Conservation (phyloP, 2,797 vertebrate genomes). For the Apogon talboti region DNA sequence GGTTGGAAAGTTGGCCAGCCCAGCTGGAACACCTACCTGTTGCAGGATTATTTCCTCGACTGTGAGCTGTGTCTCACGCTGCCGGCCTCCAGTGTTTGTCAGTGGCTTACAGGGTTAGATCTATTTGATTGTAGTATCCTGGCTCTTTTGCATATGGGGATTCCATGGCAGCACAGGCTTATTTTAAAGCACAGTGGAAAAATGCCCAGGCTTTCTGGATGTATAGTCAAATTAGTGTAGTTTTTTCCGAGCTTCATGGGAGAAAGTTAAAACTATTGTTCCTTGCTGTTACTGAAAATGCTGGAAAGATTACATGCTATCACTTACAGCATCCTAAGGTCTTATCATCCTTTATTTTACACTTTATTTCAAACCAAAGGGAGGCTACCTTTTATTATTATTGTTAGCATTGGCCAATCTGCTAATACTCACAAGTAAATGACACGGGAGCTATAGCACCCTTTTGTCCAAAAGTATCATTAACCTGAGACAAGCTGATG, state of each 20-base stretch:
- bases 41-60: conserved; percentile 65
- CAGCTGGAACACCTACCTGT: conserved; percentile 64
- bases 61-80: conserved; percentile 51
- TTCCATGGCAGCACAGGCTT: conserved; percentile 77
- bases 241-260: conserved; percentile 74
- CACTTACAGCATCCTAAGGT: background rate
- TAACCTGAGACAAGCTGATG: too few species aligned
- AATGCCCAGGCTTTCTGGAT: conserved; percentile 49
- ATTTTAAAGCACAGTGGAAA: conserved; percentile 71
- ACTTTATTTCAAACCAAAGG: conserved; percentile 2
- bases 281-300: conserved; percentile 45
- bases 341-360: conserved; percentile 12
- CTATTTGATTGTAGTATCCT: conserved; percentile 51
- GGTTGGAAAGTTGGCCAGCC: conserved; percentile 65
- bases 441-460: background rate
- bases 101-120: conserved; percentile 25
- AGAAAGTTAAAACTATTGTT: conserved; percentile 59
- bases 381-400: background rate
- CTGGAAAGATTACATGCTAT: conserved; percentile 18
- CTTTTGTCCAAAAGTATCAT: background rate
- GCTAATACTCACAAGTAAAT: background rate
- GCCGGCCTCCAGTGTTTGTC: conserved; percentile 34
- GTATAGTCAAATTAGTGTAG: conserved; percentile 79
- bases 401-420: background rate
- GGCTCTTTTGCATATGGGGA: conserved; percentile 80